Conservation (phyloP, 2,888 invertebrate species). For the Stomorhina lunata region DNA sequence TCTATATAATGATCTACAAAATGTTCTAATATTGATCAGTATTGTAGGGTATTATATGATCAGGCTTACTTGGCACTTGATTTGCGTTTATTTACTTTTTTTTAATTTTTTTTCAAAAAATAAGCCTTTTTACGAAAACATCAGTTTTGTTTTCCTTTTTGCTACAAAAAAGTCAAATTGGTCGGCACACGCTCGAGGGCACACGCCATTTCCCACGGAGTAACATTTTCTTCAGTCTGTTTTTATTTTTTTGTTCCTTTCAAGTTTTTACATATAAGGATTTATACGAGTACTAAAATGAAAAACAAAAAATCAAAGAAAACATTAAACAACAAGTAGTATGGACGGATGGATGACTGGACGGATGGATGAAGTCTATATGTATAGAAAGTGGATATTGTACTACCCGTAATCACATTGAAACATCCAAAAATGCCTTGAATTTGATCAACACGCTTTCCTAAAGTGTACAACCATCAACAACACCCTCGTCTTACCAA, state of each 20-base stretch:
- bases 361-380: slow-evolving; percentile 4
- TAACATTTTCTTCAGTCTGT: slow-evolving; percentile 70
- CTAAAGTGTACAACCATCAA: slow-evolving; percentile 66
- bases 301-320: slow-evolving; percentile 17
- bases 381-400: slow-evolving; percentile 2
- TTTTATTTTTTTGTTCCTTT: background rate
- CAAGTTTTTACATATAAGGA: background rate
- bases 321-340: slow-evolving; percentile 45
- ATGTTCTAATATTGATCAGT: too few relatives aligned
- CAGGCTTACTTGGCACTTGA: background rate
- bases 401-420: slow-evolving; percentile 40
- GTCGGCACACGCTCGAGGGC: slow-evolving; percentile 84
- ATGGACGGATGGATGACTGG: slow-evolving; percentile 9
- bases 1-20: too few relatives aligned
- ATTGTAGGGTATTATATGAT: too few relatives aligned
- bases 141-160: slow-evolving; percentile 62
- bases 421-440: slow-evolving; percentile 58
- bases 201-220: slow-evolving; percentile 83
- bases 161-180: slow-evolving; percentile 78
- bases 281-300: background rate
- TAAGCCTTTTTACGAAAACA: slow-evolving; percentile 40
- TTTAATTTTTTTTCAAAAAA: slow-evolving; percentile 33
- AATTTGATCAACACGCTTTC: slow-evolving; percentile 66
- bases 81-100: slow-evolving; percentile 22
- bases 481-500: slow-evolving; percentile 61